These are phyloP conservation scores for Papilio elwesi DNA, from an alignment of 2,888 invertebrate genomes.

Conservation along the genomic window DNA sequence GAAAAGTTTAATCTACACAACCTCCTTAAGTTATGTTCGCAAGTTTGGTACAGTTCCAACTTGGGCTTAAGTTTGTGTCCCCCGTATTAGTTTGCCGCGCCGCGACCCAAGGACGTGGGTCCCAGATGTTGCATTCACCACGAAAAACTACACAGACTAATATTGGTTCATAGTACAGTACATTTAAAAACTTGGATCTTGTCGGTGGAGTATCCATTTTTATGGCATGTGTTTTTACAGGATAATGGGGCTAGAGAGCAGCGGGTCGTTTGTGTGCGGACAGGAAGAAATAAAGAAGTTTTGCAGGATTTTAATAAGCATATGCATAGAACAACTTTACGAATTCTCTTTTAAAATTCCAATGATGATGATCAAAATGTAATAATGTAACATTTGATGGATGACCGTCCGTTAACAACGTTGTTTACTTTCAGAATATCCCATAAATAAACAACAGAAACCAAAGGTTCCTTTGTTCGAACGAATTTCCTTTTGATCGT, in stretches of 20 bases:
- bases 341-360: not conserved
- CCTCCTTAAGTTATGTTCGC: not conserved
- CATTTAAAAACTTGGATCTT: not conserved
- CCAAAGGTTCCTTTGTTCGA: slow-evolving; percentile 20
- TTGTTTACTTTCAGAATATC: not conserved
- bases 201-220: not conserved
- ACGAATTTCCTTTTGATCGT: slow-evolving; percentile 19
- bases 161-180: not conserved
- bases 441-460: slow-evolving; percentile 20
- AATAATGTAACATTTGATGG: not conserved
- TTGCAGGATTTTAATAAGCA: too few relatives aligned
- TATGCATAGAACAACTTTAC: not conserved
- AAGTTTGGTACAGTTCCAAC: slow-evolving; percentile 26
- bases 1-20: slow-evolving; percentile 8
- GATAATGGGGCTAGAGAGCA: not conserved
- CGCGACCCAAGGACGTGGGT: not conserved
- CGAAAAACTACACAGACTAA: slow-evolving; percentile 1
- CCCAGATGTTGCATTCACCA: slow-evolving; percentile 11
- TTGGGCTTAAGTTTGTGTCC: slow-evolving; percentile 11
- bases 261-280: too few relatives aligned
- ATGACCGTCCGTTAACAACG: not conserved
- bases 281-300: too few relatives aligned
- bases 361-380: not conserved
- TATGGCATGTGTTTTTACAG: not conserved
- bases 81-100: not conserved